Conservation (phyloP, 2,113 vertebrate species). For the Gorsachius goisagi region DNA sequence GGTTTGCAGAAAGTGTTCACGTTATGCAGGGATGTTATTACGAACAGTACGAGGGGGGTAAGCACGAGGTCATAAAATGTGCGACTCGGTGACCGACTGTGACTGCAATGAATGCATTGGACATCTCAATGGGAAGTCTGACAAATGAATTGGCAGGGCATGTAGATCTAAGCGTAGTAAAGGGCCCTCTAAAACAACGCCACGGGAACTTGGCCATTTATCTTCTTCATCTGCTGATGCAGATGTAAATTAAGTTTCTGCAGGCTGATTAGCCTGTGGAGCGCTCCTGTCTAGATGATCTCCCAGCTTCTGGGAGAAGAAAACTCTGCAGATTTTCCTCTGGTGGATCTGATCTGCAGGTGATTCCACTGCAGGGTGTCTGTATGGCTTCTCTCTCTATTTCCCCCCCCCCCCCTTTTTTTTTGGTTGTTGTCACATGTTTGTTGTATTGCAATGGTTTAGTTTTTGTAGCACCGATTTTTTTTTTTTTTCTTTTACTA, state of each 20-base stretch:
- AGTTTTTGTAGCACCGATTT: not conserved
- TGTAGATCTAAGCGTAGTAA: not conserved
- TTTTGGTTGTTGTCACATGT: not conserved
- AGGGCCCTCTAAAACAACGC: not conserved
- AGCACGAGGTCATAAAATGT: constrained; percentile 37
- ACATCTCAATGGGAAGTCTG: constrained; percentile 11
- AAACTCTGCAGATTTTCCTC: not conserved
- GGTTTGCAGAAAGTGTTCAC: not conserved
- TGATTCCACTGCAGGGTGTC: not conserved
- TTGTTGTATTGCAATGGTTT: not conserved
- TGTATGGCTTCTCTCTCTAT: not conserved
- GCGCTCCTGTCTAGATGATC: not conserved
- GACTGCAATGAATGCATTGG: constrained; percentile 26
- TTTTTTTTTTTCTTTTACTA: not conserved
- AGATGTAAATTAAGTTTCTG: not conserved
- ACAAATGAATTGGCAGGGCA: not conserved
- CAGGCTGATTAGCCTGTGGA: not conserved
- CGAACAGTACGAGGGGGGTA: not conserved
- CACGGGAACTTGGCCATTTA: not conserved
- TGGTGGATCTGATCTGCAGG: not conserved
- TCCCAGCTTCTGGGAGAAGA: not conserved
- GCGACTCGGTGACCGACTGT: constrained; percentile 6
- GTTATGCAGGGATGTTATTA: not conserved
- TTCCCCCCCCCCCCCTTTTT: too few species aligned
- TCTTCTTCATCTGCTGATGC: not conserved